Evolutionary conservation across 2,113 vertebrate genomes (phyloP).

Genomic region (Chauna torquata): DNA sequence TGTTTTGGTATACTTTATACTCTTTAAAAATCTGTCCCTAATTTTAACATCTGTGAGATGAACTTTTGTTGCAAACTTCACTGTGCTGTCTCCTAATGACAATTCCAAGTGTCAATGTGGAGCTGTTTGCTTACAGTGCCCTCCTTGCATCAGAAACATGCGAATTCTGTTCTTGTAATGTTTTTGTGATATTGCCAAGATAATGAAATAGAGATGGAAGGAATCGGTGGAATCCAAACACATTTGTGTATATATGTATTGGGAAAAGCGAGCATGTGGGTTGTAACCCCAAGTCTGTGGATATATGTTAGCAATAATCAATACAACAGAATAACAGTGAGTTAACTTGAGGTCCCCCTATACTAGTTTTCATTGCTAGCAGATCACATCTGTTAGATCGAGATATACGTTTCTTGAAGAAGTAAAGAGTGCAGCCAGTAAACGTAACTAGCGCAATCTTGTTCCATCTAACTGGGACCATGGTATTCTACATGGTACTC

Average conservation of each 20-base stretch:
- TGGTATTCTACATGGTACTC: background rate
- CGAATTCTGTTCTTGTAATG: background rate
- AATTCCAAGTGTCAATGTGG: background rate
- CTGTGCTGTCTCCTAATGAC: background rate
- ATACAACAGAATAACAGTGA: background rate
- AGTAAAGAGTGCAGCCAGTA: background rate
- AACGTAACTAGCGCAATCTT: no score
- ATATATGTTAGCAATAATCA: accelerated
- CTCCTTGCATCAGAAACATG: background rate
- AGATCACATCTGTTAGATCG: background rate
- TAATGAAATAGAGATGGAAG: background rate
- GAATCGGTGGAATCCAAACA: background rate
- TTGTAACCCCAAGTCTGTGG: background rate
- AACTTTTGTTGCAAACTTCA: background rate
- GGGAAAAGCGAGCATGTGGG: background rate
- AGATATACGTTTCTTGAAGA: background rate
- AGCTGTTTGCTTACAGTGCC: background rate
- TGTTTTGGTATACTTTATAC: background rate
- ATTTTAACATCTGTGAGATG: background rate
- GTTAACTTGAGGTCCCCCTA: background rate
- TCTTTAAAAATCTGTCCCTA: background rate
- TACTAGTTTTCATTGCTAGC: background rate
- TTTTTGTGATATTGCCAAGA: background rate
- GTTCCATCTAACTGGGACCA: no score
- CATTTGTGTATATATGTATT: accelerated